A percentile compares a stretch with the other conserved stretches of the same genome.
Evolutionary conservation across 1,140 invertebrate species (phyloP).

Genomic region (Medauroidea extradentata): DNA sequence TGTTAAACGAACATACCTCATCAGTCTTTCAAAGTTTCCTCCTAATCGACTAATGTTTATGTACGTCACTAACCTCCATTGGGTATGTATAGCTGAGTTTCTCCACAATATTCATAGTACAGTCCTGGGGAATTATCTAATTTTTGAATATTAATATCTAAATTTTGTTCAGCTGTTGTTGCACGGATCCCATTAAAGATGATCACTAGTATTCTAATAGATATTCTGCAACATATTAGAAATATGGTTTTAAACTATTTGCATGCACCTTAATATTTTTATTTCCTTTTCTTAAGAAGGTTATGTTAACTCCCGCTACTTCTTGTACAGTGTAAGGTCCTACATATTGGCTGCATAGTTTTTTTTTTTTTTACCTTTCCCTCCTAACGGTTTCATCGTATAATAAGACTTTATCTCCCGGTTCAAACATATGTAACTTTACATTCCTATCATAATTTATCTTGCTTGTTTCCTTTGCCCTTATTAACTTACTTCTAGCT

Average conservation of each 20-base stretch:
- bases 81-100: not conserved
- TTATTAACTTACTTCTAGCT: too few species aligned
- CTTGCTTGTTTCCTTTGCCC: too few species aligned
- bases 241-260: not conserved
- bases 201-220: not conserved
- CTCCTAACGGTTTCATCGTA: too few species aligned
- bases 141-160: not conserved
- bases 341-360: too few species aligned
- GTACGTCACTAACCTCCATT: not conserved
- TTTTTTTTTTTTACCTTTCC: too few species aligned
- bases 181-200: not conserved
- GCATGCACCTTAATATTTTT: not conserved
- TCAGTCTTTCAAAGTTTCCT: too few species aligned
- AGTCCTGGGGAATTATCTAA: not conserved
- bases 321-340: too few species aligned
- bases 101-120: not conserved
- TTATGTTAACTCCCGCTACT: not conserved
- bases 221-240: not conserved
- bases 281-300: not conserved
- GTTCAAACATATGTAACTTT: too few species aligned
- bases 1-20: too few species aligned
- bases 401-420: too few species aligned
- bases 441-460: too few species aligned
- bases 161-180: not conserved
- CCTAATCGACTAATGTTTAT: not conserved